Conservation (phyloP, 2,797 vertebrate species). For the Ctenopoma kingsleyae region DNA sequence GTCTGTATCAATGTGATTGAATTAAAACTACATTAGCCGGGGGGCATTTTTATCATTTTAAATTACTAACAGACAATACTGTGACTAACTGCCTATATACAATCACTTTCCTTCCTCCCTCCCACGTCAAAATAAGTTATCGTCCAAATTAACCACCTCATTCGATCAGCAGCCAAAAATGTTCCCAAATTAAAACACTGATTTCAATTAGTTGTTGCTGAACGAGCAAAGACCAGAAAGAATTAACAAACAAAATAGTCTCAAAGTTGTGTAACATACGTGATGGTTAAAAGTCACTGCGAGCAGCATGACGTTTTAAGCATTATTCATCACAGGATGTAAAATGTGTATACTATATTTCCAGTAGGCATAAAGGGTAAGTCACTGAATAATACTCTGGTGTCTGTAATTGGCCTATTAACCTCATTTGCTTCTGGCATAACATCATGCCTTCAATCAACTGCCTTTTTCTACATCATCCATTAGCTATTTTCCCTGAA, state of each 20-base stretch:
- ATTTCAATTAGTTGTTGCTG: conserved; percentile 5
- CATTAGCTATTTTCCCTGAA: conserved; percentile 12
- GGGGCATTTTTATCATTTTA: not conserved
- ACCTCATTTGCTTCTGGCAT: not conserved
- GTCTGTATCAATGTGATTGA: not conserved
- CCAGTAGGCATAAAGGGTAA: not conserved
- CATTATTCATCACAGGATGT: conserved; percentile 2
- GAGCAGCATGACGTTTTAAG: not conserved
- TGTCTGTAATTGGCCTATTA: conserved; percentile 13
- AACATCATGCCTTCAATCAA: conserved; percentile 14
- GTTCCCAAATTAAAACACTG: not conserved
- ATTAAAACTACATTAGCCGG: not conserved
- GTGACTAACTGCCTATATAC: not conserved
- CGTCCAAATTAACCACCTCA: not conserved
- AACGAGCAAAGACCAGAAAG: not conserved
- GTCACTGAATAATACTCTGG: conserved; percentile 1
- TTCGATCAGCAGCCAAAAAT: conserved; percentile 3
- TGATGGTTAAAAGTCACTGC: conserved; percentile 9
- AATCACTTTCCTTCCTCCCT: not conserved
- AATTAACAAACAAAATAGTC: not conserved
- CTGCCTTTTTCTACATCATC: not conserved
- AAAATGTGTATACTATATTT: conserved; percentile 10
- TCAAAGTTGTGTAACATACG: not conserved
- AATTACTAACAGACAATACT: not conserved
- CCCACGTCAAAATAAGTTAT: conserved; percentile 8